Percentiles rank a stretch among this genome's conserved stretches.
Conservation (phyloP, 2,888 invertebrate genomes). For the Polydrusus cervinus region DNA sequence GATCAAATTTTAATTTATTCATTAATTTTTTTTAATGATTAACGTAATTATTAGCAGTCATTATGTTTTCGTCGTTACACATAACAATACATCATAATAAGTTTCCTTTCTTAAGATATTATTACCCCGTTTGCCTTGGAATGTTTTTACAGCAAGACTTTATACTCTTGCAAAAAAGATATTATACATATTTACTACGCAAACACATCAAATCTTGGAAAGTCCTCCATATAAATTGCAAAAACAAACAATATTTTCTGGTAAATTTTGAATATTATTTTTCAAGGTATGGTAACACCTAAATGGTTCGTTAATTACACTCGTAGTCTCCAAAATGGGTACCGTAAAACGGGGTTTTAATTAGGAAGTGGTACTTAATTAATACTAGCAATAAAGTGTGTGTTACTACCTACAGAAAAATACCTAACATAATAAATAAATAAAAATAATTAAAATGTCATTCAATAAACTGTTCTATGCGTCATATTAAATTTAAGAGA, state of each 20-base stretch:
- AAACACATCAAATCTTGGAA: neutral
- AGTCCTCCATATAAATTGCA: neutral
- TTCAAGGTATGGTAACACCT: too few species aligned
- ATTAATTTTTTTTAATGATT: neutral
- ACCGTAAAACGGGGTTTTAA: too few species aligned
- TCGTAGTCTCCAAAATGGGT: too few species aligned
- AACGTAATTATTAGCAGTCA: neutral
- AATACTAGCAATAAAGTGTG: too few species aligned
- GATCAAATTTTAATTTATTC: too few species aligned
- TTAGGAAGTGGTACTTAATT: too few species aligned
- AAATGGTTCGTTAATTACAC: too few species aligned
- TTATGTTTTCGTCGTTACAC: neutral
- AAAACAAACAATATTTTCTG: neutral
- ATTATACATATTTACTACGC: neutral
- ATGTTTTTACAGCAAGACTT: neutral
- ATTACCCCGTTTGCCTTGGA: neutral
- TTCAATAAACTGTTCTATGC: too few species aligned
- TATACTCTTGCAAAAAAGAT: slow-evolving; percentile 4
- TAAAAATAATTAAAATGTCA: too few species aligned
- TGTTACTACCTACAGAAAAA: too few species aligned
- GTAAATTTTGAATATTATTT: neutral
- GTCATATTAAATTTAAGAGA: too few species aligned
- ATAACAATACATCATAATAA: neutral
- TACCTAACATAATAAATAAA: too few species aligned
- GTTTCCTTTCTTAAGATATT: neutral